phyloP scores from a whole-genome alignment of 2,888 invertebrate species.

The Palloptera scutellata region DNA sequence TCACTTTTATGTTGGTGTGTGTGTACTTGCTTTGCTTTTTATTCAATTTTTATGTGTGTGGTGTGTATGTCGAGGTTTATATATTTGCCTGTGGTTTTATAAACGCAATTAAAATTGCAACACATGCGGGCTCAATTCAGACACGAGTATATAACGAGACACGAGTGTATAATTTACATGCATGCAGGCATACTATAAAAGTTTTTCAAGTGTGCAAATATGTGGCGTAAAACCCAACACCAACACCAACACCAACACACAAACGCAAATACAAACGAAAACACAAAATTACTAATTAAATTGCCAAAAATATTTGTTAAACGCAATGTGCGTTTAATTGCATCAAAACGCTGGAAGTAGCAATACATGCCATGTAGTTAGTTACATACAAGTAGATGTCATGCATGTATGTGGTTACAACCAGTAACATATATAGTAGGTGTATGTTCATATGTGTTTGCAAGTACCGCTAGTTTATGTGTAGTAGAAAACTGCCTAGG shows the following conservation, averaged over 20 bases:
- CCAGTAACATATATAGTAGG: too few species aligned
- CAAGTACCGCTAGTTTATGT: too few species aligned
- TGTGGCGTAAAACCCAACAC: not conserved
- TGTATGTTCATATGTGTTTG: too few species aligned
- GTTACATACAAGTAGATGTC: too few species aligned
- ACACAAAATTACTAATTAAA: conserved; percentile 45
- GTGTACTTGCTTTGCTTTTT: conserved; percentile 2
- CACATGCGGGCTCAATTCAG: conserved; percentile 49
- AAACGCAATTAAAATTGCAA: conserved; percentile 55
- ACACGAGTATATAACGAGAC: conserved; percentile 19
- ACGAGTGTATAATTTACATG: not conserved
- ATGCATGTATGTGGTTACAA: too few species aligned
- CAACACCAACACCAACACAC: not conserved
- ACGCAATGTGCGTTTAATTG: conserved; percentile 16
- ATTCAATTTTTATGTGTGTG: not conserved
- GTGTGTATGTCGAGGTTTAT: conserved; percentile 26
- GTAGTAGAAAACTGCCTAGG: too few species aligned
- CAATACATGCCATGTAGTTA: too few species aligned
- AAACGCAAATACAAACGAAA: conserved; percentile 16
- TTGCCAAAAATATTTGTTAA: conserved; percentile 33
- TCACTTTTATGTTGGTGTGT: not conserved
- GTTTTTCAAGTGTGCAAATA: not conserved
- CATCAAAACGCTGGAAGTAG: not conserved
- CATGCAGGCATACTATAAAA: not conserved
- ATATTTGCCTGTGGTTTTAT: conserved; percentile 47